These are phyloP conservation scores for Pseudomyrmex pallidus DNA, from an alignment of 1,140 invertebrate species.

Conservation along the genomic window DNA sequence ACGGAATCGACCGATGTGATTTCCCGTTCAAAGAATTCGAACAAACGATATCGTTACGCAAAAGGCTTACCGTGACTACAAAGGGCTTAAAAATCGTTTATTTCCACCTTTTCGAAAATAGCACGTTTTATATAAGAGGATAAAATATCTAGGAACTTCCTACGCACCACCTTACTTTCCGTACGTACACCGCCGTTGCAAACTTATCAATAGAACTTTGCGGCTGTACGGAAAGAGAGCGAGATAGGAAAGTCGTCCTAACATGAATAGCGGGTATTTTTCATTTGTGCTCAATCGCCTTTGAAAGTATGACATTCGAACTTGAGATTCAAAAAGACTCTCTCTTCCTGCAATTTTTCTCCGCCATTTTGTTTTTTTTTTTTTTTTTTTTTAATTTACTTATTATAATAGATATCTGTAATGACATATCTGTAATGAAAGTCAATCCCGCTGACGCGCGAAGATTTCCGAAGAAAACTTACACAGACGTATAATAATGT, in stretches of 20 bases:
- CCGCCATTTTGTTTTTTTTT: neutral
- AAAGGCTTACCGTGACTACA: neutral
- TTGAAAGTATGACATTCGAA: constrained; percentile 11
- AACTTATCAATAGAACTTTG: constrained; percentile 11
- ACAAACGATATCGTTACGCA: neutral
- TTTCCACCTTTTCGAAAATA: neutral
- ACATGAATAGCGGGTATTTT: constrained; percentile 11
- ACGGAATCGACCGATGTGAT: neutral
- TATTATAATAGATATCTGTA: neutral
- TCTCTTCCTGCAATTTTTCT: neutral
- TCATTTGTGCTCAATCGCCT: neutral
- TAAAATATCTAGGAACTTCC: neutral
- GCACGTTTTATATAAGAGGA: neutral
- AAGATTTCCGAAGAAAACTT: neutral
- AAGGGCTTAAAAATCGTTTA: neutral
- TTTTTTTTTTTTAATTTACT: neutral
- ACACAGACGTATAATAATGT: too few relatives aligned
- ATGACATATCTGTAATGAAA: neutral
- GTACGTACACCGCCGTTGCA: neutral
- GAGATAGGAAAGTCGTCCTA: neutral
- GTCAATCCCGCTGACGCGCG: neutral
- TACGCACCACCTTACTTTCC: neutral
- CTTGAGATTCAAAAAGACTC: neutral
- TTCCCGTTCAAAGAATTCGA: neutral
- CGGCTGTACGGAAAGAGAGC: neutral